Evolutionary conservation across 1,140 invertebrate genomes (phyloP), one percentile per base, ranked within the genome.

Genomic region (Nylanderia fulva): DNA sequence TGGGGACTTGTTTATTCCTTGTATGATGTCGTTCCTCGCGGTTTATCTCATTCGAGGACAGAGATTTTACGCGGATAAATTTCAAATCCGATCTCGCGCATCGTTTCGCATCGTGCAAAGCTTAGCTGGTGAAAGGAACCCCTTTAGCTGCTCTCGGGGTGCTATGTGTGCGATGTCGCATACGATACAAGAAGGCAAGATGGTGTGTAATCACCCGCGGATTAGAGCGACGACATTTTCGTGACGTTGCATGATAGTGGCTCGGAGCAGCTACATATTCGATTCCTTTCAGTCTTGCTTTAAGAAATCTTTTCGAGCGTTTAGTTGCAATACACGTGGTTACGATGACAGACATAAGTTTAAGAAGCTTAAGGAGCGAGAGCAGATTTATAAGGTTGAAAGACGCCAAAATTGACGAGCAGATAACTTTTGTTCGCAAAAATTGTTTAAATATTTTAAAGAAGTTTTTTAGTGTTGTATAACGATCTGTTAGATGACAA

Each of bases 21-120:
- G 1, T 48, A 68, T 71, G 11, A 27, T 18, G 7, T 6, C n/a
- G 24, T 36, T 56, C 33, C 58, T 58, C 5, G 6, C n/a, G 29
- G 61, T 61, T 39, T 48, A 39, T 82, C 61, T 66, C 45, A 8
- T 48, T 64, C 21, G n/a, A 52, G 80, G 85, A 76, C 79, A 89
- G 90, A 94, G 90, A 94, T 94, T 95, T 94, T 89, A 94, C 92
- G 92, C 92, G 91, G 93, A 95, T 95, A 91, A 79, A 93, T 94
- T 94, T 94, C 92, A 93, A 94, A 95, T 95, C 94, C 92, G 84
- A 95, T 95, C 92, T 93, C 87, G 91, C 89, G 93, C 92, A 90
- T 91, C 91, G 92, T 90, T 33, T 93, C 92, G 91, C 85, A 88
- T 68, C 71, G 68, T n/a, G 74, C 39, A 24, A 79, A 45, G 54